Evolutionary conservation across 2,113 vertebrate genomes (phyloP).

Genomic region (Xenopus borealis): DNA sequence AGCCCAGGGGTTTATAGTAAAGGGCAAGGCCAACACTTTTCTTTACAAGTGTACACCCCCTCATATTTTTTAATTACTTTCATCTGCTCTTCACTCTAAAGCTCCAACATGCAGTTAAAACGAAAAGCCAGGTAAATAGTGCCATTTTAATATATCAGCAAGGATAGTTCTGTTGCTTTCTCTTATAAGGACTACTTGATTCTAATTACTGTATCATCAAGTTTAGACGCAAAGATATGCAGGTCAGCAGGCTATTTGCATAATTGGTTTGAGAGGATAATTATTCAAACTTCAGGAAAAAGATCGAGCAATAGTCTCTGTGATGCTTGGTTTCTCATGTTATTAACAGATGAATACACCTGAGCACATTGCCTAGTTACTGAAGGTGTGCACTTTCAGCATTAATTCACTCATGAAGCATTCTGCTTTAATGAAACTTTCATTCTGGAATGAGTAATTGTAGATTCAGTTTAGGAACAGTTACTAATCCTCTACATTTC

Average conservation of each 20-base stretch:
- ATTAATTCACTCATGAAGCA: neutral
- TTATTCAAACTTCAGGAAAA: neutral
- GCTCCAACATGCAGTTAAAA: too few relatives aligned
- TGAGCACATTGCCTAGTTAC: neutral
- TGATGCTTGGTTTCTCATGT: neutral
- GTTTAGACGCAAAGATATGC: neutral
- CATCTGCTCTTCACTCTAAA: too few relatives aligned
- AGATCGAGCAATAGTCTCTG: neutral
- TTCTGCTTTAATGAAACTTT: neutral
- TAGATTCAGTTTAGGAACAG: neutral
- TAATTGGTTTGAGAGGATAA: conserved; percentile 3
- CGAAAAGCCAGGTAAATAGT: too few relatives aligned
- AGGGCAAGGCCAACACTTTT: too few relatives aligned
- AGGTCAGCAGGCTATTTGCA: neutral
- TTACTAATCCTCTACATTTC: too few relatives aligned
- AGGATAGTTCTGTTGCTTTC: too few relatives aligned
- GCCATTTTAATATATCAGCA: too few relatives aligned
- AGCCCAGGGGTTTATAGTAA: too few relatives aligned
- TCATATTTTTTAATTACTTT: too few relatives aligned
- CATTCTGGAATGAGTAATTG: neutral
- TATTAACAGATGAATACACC: conserved; percentile 1
- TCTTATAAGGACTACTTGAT: neutral
- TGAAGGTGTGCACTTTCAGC: neutral
- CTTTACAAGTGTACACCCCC: too few relatives aligned
- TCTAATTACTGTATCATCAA: neutral